These are phyloP conservation scores for Misgurnus mizolepis DNA, from an alignment of 2,113 vertebrate species.

Conservation along the genomic window DNA sequence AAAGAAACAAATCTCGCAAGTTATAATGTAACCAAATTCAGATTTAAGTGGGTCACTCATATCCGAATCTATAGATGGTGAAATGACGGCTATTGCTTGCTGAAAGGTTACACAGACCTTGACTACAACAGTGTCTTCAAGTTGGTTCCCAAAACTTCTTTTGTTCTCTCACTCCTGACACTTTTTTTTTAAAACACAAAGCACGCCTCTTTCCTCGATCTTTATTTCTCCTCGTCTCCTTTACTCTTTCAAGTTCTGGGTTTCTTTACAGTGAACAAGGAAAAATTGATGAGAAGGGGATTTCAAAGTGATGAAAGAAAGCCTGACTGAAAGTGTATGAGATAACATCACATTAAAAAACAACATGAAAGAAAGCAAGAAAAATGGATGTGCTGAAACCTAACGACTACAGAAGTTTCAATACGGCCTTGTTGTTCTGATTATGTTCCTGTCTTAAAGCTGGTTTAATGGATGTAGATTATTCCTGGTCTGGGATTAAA, in stretches of 20 bases:
- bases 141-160: slow-evolving; percentile 22
- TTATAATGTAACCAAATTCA: too few relatives aligned
- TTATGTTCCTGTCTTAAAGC: neutral
- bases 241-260: slow-evolving; percentile 11
- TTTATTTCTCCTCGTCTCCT: slow-evolving; percentile 10
- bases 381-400: neutral
- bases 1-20: neutral
- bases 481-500: slow-evolving; percentile 7
- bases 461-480: slow-evolving; percentile 5
- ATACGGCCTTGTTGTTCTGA: neutral
- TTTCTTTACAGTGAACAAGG: slow-evolving; percentile 18
- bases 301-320: neutral
- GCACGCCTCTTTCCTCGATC: neutral
- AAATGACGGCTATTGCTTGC: too few relatives aligned
- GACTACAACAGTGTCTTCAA: neutral
- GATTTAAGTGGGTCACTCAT: too few relatives aligned
- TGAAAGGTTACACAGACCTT: neutral
- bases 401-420: slow-evolving; percentile 1
- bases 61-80: too few relatives aligned
- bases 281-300: slow-evolving; percentile 23
- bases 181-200: slow-evolving; percentile 12
- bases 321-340: neutral
- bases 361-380: neutral
- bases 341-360: neutral
- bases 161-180: slow-evolving; percentile 28